Evolutionary conservation across 2,113 vertebrate genomes (phyloP), one percentile per base, ranked within the genome.

Genomic region (Charadrius vociferus): DNA sequence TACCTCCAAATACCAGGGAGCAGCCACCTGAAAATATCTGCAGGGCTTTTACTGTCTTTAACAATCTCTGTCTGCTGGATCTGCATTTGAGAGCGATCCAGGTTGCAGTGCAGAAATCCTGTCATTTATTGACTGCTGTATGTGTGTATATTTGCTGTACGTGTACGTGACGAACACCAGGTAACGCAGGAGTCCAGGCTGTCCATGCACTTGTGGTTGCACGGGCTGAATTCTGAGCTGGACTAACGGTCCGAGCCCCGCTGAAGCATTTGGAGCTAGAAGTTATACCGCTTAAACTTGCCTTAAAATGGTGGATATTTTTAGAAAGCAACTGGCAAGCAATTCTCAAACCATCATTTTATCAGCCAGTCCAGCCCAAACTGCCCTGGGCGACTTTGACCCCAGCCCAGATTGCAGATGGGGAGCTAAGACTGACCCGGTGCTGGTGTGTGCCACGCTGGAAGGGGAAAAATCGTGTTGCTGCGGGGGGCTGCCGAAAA

Each of bases 91-190:
- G 47, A 72, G 59, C 36, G 5, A 10, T 4, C 27, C 56, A 5
- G n/a, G 15, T 5, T 23, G 56, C 10, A 21, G 55, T 3, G 26
- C 47, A 43, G 47, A 20, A 58, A 47, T 13, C 50, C 26, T 6
- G 1, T 24, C 9, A 0, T 21, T 21, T 14, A 7, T 24, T 9
- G 19, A 21, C 12, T 3, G 10, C 14, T 11, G 10, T 17, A 1
- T 29, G 49, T 77, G 8, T 34, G 3, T 11, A 1, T 14, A 7
- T 47, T 71, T 45, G 32, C 56, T 45, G 32, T 13, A 6, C 0
- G 0, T 7, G 10, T 21, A 5, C 10, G 7, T 36, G 17, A 32
- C 6, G 4, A 65, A 18, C 8, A 2, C 19, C 16, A 15, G 4
- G 27, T 32, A 11, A n/a, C 1, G 1, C 0, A 14, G 39, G 39